Conservation (phyloP, 2,797 vertebrate species). For the Paedocypris micromegethes region DNA sequence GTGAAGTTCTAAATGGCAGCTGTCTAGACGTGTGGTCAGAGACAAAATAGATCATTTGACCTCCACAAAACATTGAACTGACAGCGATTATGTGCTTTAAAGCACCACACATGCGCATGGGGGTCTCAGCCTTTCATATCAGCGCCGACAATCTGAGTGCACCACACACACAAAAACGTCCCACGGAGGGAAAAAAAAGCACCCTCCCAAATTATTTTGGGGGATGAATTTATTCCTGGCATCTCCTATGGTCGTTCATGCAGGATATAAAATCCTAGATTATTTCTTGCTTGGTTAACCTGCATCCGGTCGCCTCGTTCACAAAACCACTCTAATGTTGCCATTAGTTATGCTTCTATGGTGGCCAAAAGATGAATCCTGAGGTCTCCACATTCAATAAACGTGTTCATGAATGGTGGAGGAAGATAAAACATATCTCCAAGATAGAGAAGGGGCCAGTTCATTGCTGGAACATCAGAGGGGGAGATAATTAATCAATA, state of each 20-base stretch:
- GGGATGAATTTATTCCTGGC: conserved; percentile 73
- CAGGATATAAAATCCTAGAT: conserved; percentile 78
- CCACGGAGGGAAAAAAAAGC: conserved; percentile 57
- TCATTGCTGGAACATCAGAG: conserved; percentile 59
- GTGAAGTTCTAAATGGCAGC: conserved; percentile 51
- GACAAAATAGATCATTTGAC: conserved; percentile 66
- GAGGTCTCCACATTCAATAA: conserved; percentile 70
- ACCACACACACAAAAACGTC: conserved; percentile 38
- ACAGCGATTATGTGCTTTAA: conserved; percentile 63
- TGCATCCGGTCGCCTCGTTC: conserved; percentile 71
- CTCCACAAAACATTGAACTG: conserved; percentile 64
- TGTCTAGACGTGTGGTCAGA: conserved; percentile 66
- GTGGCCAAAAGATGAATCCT: conserved; percentile 78
- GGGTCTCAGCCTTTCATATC: conserved; percentile 55
- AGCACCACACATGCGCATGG: conserved; percentile 44
- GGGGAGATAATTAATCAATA: conserved; percentile 59
- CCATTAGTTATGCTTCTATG: conserved; percentile 79
- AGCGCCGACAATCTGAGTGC: conserved; percentile 49
- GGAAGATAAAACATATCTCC: conserved; percentile 66
- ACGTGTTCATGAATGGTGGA: conserved; percentile 72
- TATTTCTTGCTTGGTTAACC: conserved; percentile 80
- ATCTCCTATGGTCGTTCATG: conserved; percentile 73
- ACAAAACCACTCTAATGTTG: conserved; percentile 79
- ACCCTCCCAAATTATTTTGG: conserved; percentile 59
- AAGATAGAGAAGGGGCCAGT: conserved; percentile 56